Percentiles rank a stretch among this genome's conserved stretches.
Evolutionary conservation across 2,797 vertebrate species (phyloP).

Genomic region (Lithobates pipiens): DNA sequence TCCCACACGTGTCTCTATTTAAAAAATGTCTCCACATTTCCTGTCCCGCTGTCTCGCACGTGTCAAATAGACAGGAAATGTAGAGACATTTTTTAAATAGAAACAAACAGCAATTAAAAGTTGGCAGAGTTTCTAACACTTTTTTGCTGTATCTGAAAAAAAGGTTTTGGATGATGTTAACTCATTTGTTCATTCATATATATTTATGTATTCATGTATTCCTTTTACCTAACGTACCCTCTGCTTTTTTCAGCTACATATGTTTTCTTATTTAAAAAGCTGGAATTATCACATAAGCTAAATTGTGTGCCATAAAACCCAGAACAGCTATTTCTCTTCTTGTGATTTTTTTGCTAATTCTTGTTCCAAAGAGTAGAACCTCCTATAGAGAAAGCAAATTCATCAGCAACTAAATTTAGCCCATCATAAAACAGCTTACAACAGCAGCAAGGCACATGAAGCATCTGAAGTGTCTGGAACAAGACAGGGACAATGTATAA

Average conservation of each 20-base stretch:
- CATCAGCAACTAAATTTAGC: background rate
- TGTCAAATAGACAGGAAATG: background rate
- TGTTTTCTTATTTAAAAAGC: background rate
- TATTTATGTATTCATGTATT: background rate
- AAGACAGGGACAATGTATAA: no score
- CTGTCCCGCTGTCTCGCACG: background rate
- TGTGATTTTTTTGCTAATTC: background rate
- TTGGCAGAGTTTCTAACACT: background rate
- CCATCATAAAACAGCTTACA: background rate
- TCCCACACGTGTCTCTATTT: background rate
- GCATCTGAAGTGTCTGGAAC: background rate
- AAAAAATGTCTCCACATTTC: no score
- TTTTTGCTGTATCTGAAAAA: background rate
- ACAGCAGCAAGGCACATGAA: background rate
- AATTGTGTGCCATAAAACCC: background rate
- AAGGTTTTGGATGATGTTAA: background rate
- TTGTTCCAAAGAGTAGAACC: background rate
- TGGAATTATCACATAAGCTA: background rate
- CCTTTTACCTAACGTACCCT: background rate
- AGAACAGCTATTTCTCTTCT: background rate
- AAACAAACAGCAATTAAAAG: background rate
- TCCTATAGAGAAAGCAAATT: background rate
- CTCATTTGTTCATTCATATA: background rate
- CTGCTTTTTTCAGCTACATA: background rate
- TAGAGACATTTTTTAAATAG: background rate